Evolutionary conservation across 2,888 invertebrate genomes (phyloP), one percentile per base, ranked within the genome.

Genomic region (Laspeyria flexula): DNA sequence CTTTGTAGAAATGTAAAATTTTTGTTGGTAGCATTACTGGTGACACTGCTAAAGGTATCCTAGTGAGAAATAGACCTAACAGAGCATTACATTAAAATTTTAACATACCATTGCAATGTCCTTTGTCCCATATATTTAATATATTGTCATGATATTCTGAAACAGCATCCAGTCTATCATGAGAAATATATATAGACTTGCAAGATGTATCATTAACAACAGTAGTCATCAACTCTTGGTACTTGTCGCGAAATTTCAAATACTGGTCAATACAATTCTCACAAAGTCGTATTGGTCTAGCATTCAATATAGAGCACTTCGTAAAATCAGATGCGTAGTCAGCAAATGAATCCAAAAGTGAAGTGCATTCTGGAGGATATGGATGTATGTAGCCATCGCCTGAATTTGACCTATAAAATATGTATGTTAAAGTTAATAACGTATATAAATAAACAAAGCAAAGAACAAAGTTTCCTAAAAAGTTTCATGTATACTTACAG

Each of bases 91-190:
- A n/a, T n/a, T n/a, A n/a, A n/a, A n/a, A n/a, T n/a, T n/a, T n/a
- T n/a, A 39, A 75, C 81, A 78, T 85, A 95, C 95, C 93, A 81
- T 93, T 85, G 81, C 95, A 95, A 69, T 94, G 93, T 43, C 94
- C 95, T 75, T 93, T 91, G 18, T 86, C 79, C 95, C 95, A 95
- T 57, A 95, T 80, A 65, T 88, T 79, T 49, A 85, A 69, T 60
- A 93, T 93, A 69, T 92, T 93, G 37, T 89, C 77, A 81, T 94
- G 93, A 56, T 94, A 92, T 49, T 92, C 90, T 55, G 93, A 79
- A 15, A 95, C 88, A 40, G 94, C 93, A 86, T 95, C 93, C 46
- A 95, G 78, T 65, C 95, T 88, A 73, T 95, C 95, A 44, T 93
- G 85, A 62, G 95, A 94, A 54, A 94, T 85, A 60, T 93, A 94